phyloP scores from a whole-genome alignment of 1,140 invertebrate genomes.

The Drosophila hydei region DNA sequence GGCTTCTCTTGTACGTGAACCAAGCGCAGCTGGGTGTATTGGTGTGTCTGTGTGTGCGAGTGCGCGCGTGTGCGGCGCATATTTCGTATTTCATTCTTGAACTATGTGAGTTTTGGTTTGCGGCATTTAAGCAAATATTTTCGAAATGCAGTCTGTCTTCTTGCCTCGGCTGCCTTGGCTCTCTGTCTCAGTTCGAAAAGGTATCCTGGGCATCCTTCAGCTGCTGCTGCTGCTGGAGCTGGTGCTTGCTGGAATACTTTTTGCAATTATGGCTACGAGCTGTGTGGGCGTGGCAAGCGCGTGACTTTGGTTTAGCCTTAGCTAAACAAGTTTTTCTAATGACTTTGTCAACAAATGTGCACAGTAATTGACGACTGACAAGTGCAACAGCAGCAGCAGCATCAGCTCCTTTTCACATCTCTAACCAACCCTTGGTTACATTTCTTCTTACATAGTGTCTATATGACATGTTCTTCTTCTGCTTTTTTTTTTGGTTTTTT shows the following conservation, averaged over 20 bases:
- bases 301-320: conserved; percentile 68
- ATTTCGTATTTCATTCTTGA: conserved; percentile 71
- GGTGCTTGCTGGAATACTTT: conserved; percentile 39
- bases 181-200: conserved; percentile 4
- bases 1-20: conserved; percentile 15
- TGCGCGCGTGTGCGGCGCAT: conserved; percentile 32
- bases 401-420: neutral
- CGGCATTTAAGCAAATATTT: conserved; percentile 81
- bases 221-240: neutral
- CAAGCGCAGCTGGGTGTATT: conserved; percentile 40
- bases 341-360: conserved; percentile 52
- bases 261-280: conserved; percentile 57
- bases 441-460: conserved; percentile 5
- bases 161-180: neutral
- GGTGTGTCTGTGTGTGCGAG: conserved; percentile 29
- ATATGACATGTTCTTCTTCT: neutral
- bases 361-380: conserved; percentile 32
- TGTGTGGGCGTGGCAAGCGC: conserved; percentile 42
- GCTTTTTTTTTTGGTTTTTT: neutral
- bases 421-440: neutral
- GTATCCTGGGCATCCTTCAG: conserved; percentile 32
- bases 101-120: conserved; percentile 79
- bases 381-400: neutral
- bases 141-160: conserved; percentile 62
- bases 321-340: conserved; percentile 60